Base-by-base conservation (phyloP, 1,140 invertebrate species). In the Nephila pilipes region DNA sequence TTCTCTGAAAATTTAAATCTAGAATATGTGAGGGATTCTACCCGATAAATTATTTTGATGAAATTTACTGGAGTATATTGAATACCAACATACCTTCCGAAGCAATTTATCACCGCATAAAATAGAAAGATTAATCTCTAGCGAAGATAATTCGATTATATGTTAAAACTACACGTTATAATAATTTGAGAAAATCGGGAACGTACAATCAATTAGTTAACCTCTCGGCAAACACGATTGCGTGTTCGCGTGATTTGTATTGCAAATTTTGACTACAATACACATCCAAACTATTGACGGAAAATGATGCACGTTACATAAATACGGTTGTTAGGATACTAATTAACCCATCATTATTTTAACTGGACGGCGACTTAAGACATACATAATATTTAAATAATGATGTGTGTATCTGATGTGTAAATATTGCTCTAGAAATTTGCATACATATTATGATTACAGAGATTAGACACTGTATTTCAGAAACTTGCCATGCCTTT, bases 201-300 rank as follows among this genome's bases (percentile, higher is more conserved):
- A 75, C 29, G 2, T 69, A 36, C 12, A 75, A 75, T 75, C 69
- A 75, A 75, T 75, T 75, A 75, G 69, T 75, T 75, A 75, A 36
- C 16, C 29, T 75, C 25, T 75, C 18, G 2, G 6, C 69, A 75
- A 75, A 75, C 69, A 75, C 32, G 69, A 36, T 75, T 5, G 69
- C 69, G 69, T 75, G 69, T 18, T 75, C 29, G 69, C 32, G 69
- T 75, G 69, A 75, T 75, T 75, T 75, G 29, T 36, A 36, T 36
- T 36, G 69, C 29, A 75, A 75, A 75, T 75, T 32, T 6, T 75
- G 29, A 32, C 46, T 46, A 46, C 25, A 32, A 10, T 25, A 32
- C 29, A 29, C 32, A 75, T 75, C 69, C 32, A 75, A 75, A 75
- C 14, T 36, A 75, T 75, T 36, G 69, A 75, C 32, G 3, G 29